Evolutionary conservation across 2,797 vertebrate species (phyloP).

Genomic region (Mormyrops attenuatus): DNA sequence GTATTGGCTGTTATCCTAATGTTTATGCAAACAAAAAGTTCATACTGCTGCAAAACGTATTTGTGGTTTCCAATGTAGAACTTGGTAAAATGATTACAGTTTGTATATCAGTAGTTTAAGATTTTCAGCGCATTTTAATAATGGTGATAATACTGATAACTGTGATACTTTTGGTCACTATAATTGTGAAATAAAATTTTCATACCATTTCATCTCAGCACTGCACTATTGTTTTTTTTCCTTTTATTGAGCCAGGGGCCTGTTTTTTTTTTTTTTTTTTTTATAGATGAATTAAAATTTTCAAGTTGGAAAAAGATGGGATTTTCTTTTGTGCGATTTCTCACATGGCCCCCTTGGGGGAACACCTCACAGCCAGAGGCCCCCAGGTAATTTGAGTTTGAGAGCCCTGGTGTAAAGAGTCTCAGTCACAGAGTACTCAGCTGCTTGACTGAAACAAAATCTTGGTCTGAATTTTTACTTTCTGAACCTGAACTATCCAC

Average conservation of each 20-base stretch:
- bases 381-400: background rate
- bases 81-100: background rate
- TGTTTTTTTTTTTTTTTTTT: background rate
- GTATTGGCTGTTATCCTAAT: background rate
- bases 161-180: background rate
- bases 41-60: background rate
- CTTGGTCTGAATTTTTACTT: background rate
- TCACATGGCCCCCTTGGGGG: background rate
- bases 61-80: background rate
- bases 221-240: background rate
- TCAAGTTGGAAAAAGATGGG: background rate
- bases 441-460: background rate
- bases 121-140: background rate
- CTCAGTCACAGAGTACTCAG: background rate
- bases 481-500: background rate
- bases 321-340: background rate
- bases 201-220: background rate
- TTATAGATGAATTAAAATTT: background rate
- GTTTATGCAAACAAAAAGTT: background rate
- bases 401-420: background rate
- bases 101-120: background rate
- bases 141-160: background rate
- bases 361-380: background rate
- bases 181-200: background rate
- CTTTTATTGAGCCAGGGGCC: background rate